phyloP scores from a whole-genome alignment of 2,888 invertebrate genomes.

The Megalurothrips usitatus region DNA sequence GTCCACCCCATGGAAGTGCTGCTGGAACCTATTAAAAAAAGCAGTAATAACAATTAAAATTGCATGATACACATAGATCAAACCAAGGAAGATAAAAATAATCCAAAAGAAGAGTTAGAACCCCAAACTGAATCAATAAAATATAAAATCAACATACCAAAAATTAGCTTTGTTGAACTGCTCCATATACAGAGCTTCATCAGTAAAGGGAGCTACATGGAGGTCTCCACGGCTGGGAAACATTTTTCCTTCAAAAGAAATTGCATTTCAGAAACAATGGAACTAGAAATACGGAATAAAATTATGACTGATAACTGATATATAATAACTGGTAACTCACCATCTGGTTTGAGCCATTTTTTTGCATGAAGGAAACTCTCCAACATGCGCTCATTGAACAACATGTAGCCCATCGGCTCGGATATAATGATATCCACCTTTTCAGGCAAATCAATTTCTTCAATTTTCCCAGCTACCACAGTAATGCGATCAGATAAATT shows the following conservation, averaged over 20 bases:
- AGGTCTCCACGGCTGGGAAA: slow-evolving; percentile 95
- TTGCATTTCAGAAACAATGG: too few relatives aligned
- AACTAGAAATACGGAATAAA: background rate
- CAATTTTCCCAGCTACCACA: slow-evolving; percentile 96
- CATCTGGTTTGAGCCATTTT: slow-evolving; percentile 86
- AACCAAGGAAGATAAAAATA: too few relatives aligned
- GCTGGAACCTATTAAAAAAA: slow-evolving; percentile 65
- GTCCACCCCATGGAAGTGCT: slow-evolving; percentile 96
- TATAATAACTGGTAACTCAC: slow-evolving; percentile 41
- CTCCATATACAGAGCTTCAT: slow-evolving; percentile 95
- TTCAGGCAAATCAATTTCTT: slow-evolving; percentile 94
- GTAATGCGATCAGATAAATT: slow-evolving; percentile 80
- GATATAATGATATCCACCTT: slow-evolving; percentile 95
- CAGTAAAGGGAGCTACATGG: slow-evolving; percentile 96
- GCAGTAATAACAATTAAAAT: background rate
- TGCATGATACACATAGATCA: too few relatives aligned
- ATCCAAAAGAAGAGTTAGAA: too few relatives aligned
- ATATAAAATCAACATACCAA: slow-evolving; percentile 57
- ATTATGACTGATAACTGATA: background rate
- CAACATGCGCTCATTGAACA: slow-evolving; percentile 98
- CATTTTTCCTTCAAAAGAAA: slow-evolving; percentile 71
- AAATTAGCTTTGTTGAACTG: slow-evolving; percentile 98
- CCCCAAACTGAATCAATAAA: background rate
- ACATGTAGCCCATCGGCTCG: slow-evolving; percentile 99
- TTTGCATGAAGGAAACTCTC: slow-evolving; percentile 98